Base-by-base conservation (phyloP, 2,797 vertebrate genomes). In the Philypnodon macrostomus region DNA sequence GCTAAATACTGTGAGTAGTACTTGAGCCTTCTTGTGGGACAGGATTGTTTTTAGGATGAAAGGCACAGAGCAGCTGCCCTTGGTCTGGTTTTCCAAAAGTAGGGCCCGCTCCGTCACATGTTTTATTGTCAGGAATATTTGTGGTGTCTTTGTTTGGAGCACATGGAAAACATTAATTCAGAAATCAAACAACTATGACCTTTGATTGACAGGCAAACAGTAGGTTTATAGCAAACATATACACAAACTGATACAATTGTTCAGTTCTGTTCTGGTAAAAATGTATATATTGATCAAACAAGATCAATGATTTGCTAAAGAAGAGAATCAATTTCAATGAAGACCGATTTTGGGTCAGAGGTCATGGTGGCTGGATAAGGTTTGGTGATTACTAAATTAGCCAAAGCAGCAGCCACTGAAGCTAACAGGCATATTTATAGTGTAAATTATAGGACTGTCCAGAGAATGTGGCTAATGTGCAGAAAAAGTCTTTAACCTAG, bases 111-210 rank as follows among this genome's bases (percentile, higher is more conserved):
- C 44, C 13, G 8, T 69, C 33, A 49, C 31, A 44, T 60, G 33
- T 47, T 75, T 67, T 65, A 64, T 74, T 66, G 30, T 58, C 39
- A 55, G 54, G 30, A 62, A 69, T 66, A 54, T 34, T 47, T 69
- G 48, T 53, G 45, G 52, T 40, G 14, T 57, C 49, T 69, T 19
- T 70, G 67, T 57, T 67, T 35, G 16, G 45, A 58, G 47, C 7
- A 42, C 44, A 45, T 13, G 13, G 42, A 1, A 59, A 58, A 13
- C 50, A 35, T 44, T 27, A 26, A 18, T 30, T 17, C 9, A 29
- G 5, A 39, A 8, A 50, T 53, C 18, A 59, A 64, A 49, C 51
- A 57, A 31, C 53, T 37, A 29, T n/a, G 55, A 65, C 54, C 36
- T 57, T 38, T 67, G 42, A 70, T 59, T 33, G 29, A 46, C 59